phyloP scores from a whole-genome alignment of 2,888 invertebrate genomes.

The Apamea monoglypha region DNA sequence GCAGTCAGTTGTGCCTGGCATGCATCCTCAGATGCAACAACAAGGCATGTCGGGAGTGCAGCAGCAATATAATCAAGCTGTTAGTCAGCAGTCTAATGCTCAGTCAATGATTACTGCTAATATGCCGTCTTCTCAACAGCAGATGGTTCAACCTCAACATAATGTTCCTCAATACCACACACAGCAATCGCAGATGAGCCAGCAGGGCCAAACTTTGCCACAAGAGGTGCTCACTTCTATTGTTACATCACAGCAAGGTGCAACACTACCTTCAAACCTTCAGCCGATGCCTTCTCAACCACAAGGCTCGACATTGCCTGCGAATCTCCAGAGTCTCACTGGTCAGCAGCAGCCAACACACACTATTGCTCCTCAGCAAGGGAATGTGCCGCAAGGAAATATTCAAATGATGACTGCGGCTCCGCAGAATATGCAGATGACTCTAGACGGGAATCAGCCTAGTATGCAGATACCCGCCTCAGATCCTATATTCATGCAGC shows the following conservation, averaged over 20 bases:
- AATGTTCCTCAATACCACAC: conserved; percentile 88
- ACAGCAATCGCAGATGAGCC: conserved; percentile 87
- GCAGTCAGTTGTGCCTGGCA: conserved; percentile 87
- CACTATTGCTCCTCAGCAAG: conserved; percentile 87
- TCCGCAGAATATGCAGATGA: conserved; percentile 89
- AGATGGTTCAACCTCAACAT: conserved; percentile 88
- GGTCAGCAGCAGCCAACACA: conserved; percentile 88
- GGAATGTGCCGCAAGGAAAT: conserved; percentile 90
- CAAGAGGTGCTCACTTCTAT: conserved; percentile 88
- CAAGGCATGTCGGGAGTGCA: conserved; percentile 87
- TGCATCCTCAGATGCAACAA: conserved; percentile 89
- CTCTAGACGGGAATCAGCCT: conserved; percentile 89
- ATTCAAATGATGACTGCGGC: conserved; percentile 90
- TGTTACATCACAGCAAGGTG: conserved; percentile 88
- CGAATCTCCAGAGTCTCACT: conserved; percentile 89
- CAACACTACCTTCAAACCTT: conserved; percentile 85
- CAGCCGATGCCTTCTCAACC: conserved; percentile 87
- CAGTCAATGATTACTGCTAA: conserved; percentile 86
- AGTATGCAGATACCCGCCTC: conserved; percentile 90
- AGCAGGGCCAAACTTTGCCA: conserved; percentile 87
- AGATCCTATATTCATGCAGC: conserved; percentile 89
- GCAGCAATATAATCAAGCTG: conserved; percentile 89
- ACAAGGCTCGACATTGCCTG: conserved; percentile 91
- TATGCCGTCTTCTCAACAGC: conserved; percentile 87
- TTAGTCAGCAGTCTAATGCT: conserved; percentile 85